Evolutionary conservation across 2,797 vertebrate species (phyloP).

Genomic region (Brotula barbata): DNA sequence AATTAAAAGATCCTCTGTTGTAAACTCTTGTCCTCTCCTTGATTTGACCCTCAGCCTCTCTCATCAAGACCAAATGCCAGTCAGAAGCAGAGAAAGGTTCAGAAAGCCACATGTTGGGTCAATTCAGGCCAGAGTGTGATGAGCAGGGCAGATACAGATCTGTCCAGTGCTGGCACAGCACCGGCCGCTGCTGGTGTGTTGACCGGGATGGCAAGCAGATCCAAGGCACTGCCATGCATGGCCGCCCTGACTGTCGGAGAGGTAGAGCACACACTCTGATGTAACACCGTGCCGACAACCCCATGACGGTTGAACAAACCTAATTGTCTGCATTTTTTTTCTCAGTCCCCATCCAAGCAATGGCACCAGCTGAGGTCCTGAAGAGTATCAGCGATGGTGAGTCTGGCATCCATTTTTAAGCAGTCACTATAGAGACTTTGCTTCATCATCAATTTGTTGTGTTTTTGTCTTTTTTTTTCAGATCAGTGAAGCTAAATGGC

Average conservation of each 20-base stretch:
- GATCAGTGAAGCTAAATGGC: constrained; percentile 12
- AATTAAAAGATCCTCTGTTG: too few species aligned
- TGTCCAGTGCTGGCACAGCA: constrained; percentile 86
- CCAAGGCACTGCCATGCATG: constrained; percentile 74
- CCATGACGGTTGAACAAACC: too few species aligned
- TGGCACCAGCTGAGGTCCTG: too few species aligned
- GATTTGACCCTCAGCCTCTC: constrained; percentile 27
- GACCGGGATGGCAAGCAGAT: constrained; percentile 82
- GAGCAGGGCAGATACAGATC: constrained; percentile 84
- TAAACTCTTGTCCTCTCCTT: not conserved
- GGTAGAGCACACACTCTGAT: constrained; percentile 34
- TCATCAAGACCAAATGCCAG: constrained; percentile 81
- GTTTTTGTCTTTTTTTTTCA: constrained; percentile 42
- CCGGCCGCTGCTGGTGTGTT: constrained; percentile 92
- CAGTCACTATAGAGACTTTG: not conserved
- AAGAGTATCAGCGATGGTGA: constrained; percentile 37
- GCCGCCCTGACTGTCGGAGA: constrained; percentile 52
- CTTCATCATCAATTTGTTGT: constrained; percentile 18
- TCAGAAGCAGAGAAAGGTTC: constrained; percentile 53
- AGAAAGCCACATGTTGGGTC: constrained; percentile 64
- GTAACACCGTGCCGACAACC: not conserved
- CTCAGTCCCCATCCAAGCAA: too few species aligned
- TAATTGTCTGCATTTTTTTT: fast-evolving
- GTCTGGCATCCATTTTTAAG: not conserved
- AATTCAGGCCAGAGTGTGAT: constrained; percentile 84